Conservation (phyloP, 2,888 invertebrate species). For the Chloroclysta siterata region DNA sequence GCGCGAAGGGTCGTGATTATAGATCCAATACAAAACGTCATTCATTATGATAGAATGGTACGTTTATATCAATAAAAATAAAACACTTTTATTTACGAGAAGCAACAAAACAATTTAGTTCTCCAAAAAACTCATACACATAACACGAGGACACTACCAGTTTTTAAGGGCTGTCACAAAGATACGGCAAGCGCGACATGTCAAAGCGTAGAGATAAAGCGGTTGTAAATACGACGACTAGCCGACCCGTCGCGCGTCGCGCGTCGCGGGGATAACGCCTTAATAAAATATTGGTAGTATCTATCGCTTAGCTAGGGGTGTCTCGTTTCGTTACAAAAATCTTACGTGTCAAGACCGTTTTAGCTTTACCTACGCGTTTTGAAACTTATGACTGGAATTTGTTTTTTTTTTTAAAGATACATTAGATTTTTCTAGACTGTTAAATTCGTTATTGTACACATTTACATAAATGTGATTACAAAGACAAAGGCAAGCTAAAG, state of each 20-base stretch:
- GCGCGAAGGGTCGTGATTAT: too few species aligned
- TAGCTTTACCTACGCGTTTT: neutral
- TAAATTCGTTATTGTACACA: too few species aligned
- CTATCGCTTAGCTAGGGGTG: slow-evolving; percentile 16
- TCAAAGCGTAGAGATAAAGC: slow-evolving; percentile 23
- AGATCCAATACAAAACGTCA: too few species aligned
- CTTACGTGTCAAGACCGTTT: neutral
- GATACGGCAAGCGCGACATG: slow-evolving; percentile 17
- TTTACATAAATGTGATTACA: too few species aligned
- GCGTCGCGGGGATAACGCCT: slow-evolving; percentile 10
- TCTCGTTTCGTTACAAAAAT: neutral
- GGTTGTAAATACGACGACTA: slow-evolving; percentile 21
- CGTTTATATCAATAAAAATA: too few species aligned
- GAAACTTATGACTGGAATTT: neutral
- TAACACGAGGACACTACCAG: slow-evolving; percentile 16
- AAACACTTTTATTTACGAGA: too few species aligned
- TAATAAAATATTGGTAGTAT: slow-evolving; percentile 28
- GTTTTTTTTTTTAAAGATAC: too few species aligned
- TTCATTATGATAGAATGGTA: too few species aligned
- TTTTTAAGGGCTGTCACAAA: slow-evolving; percentile 28
- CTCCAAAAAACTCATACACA: slow-evolving; percentile 24
- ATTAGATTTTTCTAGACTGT: too few species aligned
- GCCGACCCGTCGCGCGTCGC: slow-evolving; percentile 13
- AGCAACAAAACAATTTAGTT: too few species aligned
- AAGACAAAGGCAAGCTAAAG: too few species aligned